Conservation (phyloP, 2,113 vertebrate species). For the Anguilla japonica region DNA sequence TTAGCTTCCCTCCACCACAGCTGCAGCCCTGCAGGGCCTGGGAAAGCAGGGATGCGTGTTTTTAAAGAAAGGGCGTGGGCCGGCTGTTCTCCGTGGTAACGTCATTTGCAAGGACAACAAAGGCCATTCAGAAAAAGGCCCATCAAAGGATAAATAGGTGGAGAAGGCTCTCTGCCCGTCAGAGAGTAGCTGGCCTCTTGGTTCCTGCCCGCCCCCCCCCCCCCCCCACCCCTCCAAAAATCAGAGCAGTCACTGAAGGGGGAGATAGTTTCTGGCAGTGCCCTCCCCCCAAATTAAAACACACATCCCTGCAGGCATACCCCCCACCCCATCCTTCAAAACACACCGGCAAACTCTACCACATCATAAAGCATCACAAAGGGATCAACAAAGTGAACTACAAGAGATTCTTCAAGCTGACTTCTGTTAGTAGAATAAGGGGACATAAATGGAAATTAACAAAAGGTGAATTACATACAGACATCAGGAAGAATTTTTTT, state of each 20-base stretch:
- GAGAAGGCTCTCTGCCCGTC: conserved; percentile 28
- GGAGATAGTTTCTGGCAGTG: conserved; percentile 1
- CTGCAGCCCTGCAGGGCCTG: conserved; percentile 35
- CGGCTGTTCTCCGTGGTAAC: conserved; percentile 18
- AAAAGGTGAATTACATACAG: no score
- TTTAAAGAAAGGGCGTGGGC: neutral
- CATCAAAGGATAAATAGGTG: conserved; percentile 32
- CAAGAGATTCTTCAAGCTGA: no score
- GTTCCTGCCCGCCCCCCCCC: neutral
- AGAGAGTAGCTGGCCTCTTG: conserved; percentile 30
- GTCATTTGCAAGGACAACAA: conserved; percentile 27
- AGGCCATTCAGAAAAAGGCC: conserved; percentile 27
- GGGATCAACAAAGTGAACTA: no score
- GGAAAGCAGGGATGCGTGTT: conserved; percentile 29
- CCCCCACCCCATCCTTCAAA: neutral
- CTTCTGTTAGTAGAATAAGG: no score
- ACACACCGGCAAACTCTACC: neutral
- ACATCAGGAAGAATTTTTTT: no score
- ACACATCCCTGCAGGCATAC: neutral
- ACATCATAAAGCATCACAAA: no score
- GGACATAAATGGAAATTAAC: no score
- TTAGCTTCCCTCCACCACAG: conserved; percentile 7
- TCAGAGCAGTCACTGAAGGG: neutral
- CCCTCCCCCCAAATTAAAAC: neutral
- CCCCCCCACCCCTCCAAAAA: conserved; percentile 17